These are phyloP conservation scores for Clunio marinus DNA, from an alignment of 2,888 invertebrate species.

Conservation along the genomic window DNA sequence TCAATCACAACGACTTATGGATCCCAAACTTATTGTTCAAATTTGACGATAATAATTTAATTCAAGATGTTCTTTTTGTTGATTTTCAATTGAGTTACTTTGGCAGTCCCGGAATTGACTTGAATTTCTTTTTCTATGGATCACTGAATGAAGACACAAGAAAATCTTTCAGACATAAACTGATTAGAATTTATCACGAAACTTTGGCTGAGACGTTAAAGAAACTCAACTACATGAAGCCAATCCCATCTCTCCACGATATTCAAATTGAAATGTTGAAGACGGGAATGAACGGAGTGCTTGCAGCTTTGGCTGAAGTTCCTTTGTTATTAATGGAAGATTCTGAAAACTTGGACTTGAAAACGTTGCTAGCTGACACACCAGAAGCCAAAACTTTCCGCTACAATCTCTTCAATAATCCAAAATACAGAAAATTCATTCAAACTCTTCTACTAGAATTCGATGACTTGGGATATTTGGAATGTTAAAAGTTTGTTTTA, in stretches of 20 bases:
- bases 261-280: constrained; percentile 48
- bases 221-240: constrained; percentile 46
- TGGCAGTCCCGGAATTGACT: constrained; percentile 49
- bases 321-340: constrained; percentile 49
- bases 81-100: constrained; percentile 50
- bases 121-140: constrained; percentile 49
- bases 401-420: constrained; percentile 48
- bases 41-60: constrained; percentile 45
- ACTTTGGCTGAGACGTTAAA: constrained; percentile 46
- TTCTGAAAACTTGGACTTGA: constrained; percentile 34
- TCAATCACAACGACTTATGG: constrained; percentile 49
- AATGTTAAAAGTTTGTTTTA: too few relatives aligned
- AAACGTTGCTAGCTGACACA: constrained; percentile 42
- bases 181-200: constrained; percentile 48
- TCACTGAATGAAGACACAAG: constrained; percentile 49
- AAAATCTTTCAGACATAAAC: constrained; percentile 47
- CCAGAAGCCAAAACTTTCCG: constrained; percentile 47
- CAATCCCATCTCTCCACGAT: constrained; percentile 48
- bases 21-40: constrained; percentile 50
- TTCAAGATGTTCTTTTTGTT: constrained; percentile 47
- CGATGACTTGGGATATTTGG: constrained; percentile 49
- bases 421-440: constrained; percentile 48
- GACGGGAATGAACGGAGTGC: constrained; percentile 49
- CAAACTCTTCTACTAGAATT: constrained; percentile 49
- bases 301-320: constrained; percentile 49